These are phyloP conservation scores for Synergus itoensis DNA, from an alignment of 2,888 invertebrate species.

Conservation along the genomic window DNA sequence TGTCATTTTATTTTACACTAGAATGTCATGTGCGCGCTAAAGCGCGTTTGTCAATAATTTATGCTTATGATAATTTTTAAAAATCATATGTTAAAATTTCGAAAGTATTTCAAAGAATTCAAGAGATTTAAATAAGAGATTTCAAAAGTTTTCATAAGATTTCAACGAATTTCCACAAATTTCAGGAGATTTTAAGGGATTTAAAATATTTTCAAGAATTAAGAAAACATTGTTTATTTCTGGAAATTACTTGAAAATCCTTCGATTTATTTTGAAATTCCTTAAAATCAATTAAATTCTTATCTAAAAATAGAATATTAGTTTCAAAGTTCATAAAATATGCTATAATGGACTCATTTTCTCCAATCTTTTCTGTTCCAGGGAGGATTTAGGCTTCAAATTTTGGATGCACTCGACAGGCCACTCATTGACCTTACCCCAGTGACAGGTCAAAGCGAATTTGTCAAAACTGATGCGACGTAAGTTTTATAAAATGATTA, in stretches of 20 bases:
- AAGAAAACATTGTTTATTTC: too few relatives aligned
- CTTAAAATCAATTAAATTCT: too few relatives aligned
- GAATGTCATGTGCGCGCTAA: too few relatives aligned
- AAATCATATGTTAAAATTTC: too few relatives aligned
- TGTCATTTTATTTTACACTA: background rate
- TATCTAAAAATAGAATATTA: too few relatives aligned
- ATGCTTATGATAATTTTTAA: too few relatives aligned
- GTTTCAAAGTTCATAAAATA: too few relatives aligned
- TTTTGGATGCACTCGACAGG: conserved; percentile 91
- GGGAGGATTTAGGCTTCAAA: conserved; percentile 95
- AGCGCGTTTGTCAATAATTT: background rate
- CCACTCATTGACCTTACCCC: conserved; percentile 92
- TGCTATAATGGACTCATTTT: background rate
- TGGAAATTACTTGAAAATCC: too few relatives aligned
- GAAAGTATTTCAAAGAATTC: background rate
- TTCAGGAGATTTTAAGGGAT: too few relatives aligned
- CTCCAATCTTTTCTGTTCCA: conserved; percentile 78
- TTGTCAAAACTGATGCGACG: conserved; percentile 91
- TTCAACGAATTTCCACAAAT: too few relatives aligned
- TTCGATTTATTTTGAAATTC: too few relatives aligned
- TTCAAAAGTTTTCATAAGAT: background rate
- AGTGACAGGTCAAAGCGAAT: conserved; percentile 88
- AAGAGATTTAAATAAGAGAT: background rate
- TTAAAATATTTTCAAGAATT: too few relatives aligned
- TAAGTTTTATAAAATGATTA: conserved; percentile 80